A percentile compares a stretch with the other conserved stretches of the same genome.
These are phyloP conservation scores for Perdita meconis DNA, from an alignment of 2,888 invertebrate species.

Conservation along the genomic window DNA sequence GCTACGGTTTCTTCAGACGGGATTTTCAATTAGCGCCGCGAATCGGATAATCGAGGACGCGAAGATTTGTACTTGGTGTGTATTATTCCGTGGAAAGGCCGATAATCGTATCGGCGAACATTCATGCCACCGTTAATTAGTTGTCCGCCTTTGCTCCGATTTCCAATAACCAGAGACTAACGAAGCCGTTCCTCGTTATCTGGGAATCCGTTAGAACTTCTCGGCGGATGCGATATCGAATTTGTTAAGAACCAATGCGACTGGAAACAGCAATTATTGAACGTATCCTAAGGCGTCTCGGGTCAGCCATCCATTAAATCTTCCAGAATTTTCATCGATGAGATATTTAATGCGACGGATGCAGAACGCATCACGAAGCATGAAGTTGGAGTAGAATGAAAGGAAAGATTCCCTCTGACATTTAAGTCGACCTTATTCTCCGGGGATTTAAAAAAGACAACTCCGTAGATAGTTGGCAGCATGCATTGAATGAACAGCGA, in stretches of 20 bases:
- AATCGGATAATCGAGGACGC: conserved; percentile 53
- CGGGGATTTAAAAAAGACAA: conserved; percentile 63
- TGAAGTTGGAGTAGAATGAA: conserved; percentile 11
- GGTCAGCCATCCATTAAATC: not conserved
- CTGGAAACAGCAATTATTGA: conserved; percentile 37
- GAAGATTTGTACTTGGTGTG: conserved; percentile 47
- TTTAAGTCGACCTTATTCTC: conserved; percentile 63
- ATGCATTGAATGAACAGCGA: conserved; percentile 44
- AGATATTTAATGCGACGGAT: conserved; percentile 2
- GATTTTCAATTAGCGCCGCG: conserved; percentile 62
- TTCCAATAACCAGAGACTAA: conserved; percentile 41
- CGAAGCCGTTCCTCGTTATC: conserved; percentile 45
- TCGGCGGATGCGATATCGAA: conserved; percentile 21
- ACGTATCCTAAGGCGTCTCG: not conserved
- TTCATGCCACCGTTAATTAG: conserved; percentile 59
- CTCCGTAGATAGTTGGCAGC: conserved; percentile 66
- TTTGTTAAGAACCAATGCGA: conserved; percentile 11
- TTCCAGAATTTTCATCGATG: conserved; percentile 8
- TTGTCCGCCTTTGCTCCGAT: conserved; percentile 26
- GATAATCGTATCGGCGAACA: conserved; percentile 38
- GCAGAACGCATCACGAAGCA: not conserved
- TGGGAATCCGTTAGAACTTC: conserved; percentile 30
- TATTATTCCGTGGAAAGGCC: conserved; percentile 38
- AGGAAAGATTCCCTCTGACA: conserved; percentile 58
- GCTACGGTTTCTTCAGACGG: conserved; percentile 52